These are phyloP conservation scores for Oenanthe melanoleuca DNA, from an alignment of 2,113 vertebrate species.

Conservation along the genomic window DNA sequence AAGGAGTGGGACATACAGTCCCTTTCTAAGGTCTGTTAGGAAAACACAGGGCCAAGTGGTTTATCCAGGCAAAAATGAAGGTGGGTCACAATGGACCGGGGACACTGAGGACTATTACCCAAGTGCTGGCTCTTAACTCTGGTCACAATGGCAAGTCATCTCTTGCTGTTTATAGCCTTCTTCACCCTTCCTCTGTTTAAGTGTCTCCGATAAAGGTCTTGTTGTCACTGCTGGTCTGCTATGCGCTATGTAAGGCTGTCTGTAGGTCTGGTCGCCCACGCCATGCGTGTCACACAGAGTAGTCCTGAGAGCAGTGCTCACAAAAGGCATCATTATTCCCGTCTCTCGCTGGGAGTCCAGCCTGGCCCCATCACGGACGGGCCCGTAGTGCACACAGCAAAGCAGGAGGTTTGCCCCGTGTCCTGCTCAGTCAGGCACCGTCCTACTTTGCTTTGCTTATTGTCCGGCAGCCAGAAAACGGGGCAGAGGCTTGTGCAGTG, in stretches of 20 bases:
- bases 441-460: not conserved
- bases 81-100: not conserved
- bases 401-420: not conserved
- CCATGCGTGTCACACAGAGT: not conserved
- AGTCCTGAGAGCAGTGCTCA: not conserved
- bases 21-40: not conserved
- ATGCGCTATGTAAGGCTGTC: accelerated
- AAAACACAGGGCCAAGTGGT: not conserved
- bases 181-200: not conserved
- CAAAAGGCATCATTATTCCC: accelerated
- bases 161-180: not conserved
- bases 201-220: not conserved
- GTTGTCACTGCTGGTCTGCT: not conserved
- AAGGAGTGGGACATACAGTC: not conserved
- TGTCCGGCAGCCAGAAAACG: not conserved
- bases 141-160: not conserved
- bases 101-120: not conserved
- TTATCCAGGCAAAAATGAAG: not conserved
- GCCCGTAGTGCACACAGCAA: not conserved
- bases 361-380: not conserved
- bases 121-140: not conserved
- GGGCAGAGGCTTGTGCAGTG: accelerated
- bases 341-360: not conserved
- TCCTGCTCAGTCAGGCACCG: not conserved
- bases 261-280: not conserved